Conservation (phyloP, 2,888 invertebrate genomes). For the Emmelina monodactyla region DNA sequence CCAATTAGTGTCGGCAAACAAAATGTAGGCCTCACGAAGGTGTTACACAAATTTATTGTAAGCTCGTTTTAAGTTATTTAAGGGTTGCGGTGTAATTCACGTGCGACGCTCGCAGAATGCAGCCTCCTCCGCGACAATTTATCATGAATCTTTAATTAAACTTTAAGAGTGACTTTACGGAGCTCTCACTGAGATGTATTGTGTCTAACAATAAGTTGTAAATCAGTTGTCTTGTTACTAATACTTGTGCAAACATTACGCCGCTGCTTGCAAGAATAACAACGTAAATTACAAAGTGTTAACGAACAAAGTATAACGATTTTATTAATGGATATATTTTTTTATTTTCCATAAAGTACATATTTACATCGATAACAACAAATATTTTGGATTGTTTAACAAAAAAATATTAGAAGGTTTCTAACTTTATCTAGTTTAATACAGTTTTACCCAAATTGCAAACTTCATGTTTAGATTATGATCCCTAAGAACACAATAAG, state of each 20-base stretch:
- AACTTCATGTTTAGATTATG: conserved; percentile 16
- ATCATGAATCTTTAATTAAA: conserved; percentile 67
- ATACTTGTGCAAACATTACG: too few relatives aligned
- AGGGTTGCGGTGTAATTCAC: conserved; percentile 55
- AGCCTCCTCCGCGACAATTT: conserved; percentile 59
- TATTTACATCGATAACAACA: conserved; percentile 58
- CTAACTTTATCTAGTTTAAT: background rate
- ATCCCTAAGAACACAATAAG: conserved; percentile 30
- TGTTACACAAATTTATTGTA: conserved; percentile 57
- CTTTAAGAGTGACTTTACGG: conserved; percentile 47
- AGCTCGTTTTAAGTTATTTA: conserved; percentile 46
- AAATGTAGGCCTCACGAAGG: conserved; percentile 40
- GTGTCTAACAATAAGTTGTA: conserved; percentile 36
- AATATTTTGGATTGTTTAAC: conserved; percentile 24
- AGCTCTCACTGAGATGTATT: conserved; percentile 34
- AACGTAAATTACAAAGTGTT: too few relatives aligned
- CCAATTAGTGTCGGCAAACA: conserved; percentile 52
- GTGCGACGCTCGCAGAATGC: conserved; percentile 53
- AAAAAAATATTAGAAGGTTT: conserved; percentile 14
- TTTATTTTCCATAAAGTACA: conserved; percentile 30
- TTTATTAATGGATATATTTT: conserved; percentile 26
- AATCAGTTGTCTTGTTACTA: conserved; percentile 18
- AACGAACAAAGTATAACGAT: conserved; percentile 13
- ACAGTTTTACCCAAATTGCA: background rate
- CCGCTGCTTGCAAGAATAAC: too few relatives aligned